phyloP scores from a whole-genome alignment of 2,888 invertebrate species.

The Leptodirus hochenwartii region DNA sequence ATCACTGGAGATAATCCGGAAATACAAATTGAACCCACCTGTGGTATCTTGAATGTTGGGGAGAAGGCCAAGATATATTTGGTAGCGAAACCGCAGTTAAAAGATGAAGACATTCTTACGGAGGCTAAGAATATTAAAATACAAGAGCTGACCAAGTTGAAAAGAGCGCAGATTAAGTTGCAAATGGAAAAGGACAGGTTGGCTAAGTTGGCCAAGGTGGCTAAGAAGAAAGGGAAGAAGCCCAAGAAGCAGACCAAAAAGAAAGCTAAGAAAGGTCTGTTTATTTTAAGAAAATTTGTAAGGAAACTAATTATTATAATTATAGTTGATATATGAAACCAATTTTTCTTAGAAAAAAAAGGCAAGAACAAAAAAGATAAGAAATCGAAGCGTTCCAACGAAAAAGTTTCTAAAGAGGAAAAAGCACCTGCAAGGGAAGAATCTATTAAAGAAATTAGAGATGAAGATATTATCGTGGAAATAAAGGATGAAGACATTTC shows the following conservation, averaged over 20 bases:
- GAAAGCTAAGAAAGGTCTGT: conserved; percentile 7
- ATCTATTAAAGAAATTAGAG: conserved; percentile 3
- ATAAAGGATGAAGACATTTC: conserved; percentile 9
- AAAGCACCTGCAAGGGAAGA: not conserved
- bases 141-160: conserved; percentile 11
- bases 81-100: conserved; percentile 14
- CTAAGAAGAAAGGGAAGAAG: conserved; percentile 6
- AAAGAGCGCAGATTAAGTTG: conserved; percentile 9
- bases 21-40: conserved; percentile 15
- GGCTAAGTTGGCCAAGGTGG: conserved; percentile 7
- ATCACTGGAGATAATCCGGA: conserved; percentile 14
- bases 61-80: conserved; percentile 12
- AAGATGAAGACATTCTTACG: conserved; percentile 12
- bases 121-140: conserved; percentile 13
- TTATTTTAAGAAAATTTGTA: too few species aligned
- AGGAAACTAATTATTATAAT: too few species aligned
- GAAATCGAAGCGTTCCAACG: conserved; percentile 3
- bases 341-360: conserved; percentile 8
- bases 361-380: conserved; percentile 8
- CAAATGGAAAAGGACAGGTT: conserved; percentile 8
- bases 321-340: too few species aligned
- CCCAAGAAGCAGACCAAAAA: conserved; percentile 7
- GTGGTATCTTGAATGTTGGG: conserved; percentile 14
- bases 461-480: not conserved
- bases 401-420: conserved; percentile 7